These are phyloP conservation scores for Acipenser ruthenus DNA, from an alignment of 2,797 vertebrate genomes.

Conservation along the genomic window DNA sequence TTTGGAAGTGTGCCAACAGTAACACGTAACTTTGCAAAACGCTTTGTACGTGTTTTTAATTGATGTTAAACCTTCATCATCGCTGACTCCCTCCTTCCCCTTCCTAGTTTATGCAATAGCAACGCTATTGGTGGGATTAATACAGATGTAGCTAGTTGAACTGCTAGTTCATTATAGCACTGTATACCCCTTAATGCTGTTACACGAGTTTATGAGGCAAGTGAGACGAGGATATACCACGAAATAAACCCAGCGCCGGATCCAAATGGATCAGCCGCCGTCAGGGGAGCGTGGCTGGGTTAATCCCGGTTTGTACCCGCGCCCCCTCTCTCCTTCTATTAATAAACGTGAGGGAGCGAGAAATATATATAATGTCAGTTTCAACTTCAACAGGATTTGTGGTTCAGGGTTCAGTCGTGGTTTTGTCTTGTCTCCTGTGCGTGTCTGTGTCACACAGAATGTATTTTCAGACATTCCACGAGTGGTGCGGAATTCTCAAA, in stretches of 20 bases:
- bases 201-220: constrained; percentile 17
- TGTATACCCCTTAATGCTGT: constrained; percentile 9
- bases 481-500: constrained; percentile 16
- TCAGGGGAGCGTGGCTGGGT: constrained; percentile 14
- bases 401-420: constrained; percentile 7
- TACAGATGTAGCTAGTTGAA: too few relatives aligned
- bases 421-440: constrained; percentile 4
- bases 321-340: not conserved
- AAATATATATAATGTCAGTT: too few relatives aligned
- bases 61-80: not conserved
- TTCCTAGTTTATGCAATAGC: too few relatives aligned
- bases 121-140: too few relatives aligned
- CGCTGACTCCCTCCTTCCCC: not conserved
- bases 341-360: too few relatives aligned
- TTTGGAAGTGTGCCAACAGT: too few relatives aligned
- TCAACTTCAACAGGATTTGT: too few relatives aligned
- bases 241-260: not conserved
- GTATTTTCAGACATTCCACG: constrained; percentile 23
- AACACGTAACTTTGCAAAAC: not conserved
- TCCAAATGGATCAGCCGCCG: not conserved
- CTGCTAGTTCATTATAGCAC: too few relatives aligned
- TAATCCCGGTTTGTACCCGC: constrained; percentile 26
- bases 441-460: constrained; percentile 1
- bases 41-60: not conserved
- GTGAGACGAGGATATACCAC: constrained; percentile 22